phyloP scores from a whole-genome alignment of 2,888 invertebrate genomes.

The Oeneis ivallda region DNA sequence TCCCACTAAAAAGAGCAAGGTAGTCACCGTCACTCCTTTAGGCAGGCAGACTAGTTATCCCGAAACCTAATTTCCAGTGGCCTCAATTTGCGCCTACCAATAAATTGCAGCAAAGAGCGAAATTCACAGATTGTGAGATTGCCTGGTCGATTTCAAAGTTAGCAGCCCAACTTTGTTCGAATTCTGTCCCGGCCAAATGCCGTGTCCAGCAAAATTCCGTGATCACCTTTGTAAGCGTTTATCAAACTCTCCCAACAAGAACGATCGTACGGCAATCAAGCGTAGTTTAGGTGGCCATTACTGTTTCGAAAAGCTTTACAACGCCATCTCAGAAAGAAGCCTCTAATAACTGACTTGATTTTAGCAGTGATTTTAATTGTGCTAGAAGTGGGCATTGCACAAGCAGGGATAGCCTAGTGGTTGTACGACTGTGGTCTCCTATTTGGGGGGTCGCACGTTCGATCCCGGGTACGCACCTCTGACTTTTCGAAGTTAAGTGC shows the following conservation, averaged over 20 bases:
- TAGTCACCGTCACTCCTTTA: neutral
- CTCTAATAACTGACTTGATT: too few species aligned
- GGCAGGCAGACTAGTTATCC: neutral
- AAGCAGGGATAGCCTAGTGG: too few species aligned
- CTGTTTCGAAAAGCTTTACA: neutral
- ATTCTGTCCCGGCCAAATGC: conserved; percentile 28
- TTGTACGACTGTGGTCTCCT: too few species aligned
- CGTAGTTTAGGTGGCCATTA: neutral
- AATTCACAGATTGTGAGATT: conserved; percentile 32
- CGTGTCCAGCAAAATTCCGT: conserved; percentile 32
- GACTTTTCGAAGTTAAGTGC: too few species aligned
- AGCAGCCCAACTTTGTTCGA: conserved; percentile 31
- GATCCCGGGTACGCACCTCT: too few species aligned
- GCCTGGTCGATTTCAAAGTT: conserved; percentile 33
- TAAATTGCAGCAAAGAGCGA: conserved; percentile 25
- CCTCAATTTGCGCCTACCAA: conserved; percentile 25
- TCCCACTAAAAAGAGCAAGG: neutral
- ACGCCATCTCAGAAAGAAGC: too few species aligned
- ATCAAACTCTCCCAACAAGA: conserved; percentile 8
- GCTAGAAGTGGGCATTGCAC: too few species aligned
- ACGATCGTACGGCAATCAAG: conserved; percentile 10
- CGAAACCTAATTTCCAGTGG: conserved; percentile 17
- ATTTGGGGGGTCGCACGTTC: too few species aligned
- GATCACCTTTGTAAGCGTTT: conserved; percentile 36
- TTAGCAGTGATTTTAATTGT: too few species aligned